A percentile compares a stretch with the other conserved stretches of the same genome.
Conservation (phyloP, 2,888 invertebrate genomes). For the Volucella inflata region DNA sequence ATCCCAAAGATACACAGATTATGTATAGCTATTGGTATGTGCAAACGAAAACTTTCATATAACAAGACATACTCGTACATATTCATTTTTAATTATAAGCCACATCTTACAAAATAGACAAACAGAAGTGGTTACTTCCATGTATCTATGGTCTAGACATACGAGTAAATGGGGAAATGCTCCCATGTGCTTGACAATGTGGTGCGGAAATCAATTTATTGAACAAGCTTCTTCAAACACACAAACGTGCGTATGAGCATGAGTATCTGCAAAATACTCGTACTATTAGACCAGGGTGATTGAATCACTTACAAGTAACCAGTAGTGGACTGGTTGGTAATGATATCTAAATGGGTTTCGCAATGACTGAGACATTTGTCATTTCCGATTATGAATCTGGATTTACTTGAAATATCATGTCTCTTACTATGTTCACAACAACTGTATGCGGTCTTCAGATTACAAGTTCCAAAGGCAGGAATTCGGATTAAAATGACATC, state of each 20-base stretch:
- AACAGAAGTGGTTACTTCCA: constrained; percentile 27
- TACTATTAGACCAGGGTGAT: neutral
- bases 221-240: constrained; percentile 11
- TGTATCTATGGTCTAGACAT: constrained; percentile 34
- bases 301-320: neutral
- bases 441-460: constrained; percentile 8
- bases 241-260: too few species aligned
- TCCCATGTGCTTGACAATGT: constrained; percentile 13
- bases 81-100: constrained; percentile 62
- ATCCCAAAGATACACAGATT: constrained; percentile 28
- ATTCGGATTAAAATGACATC: constrained; percentile 52
- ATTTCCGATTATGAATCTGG: constrained; percentile 9
- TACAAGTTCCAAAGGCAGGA: constrained; percentile 4
- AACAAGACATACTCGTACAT: constrained; percentile 40
- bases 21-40: neutral
- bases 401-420: constrained; percentile 22
- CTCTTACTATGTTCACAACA: neutral
- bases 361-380: constrained; percentile 26
- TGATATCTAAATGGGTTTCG: constrained; percentile 28
- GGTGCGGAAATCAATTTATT: constrained; percentile 53
- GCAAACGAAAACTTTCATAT: constrained; percentile 64
- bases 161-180: neutral
- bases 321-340: neutral
- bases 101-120: constrained; percentile 4
- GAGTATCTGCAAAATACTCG: too few species aligned